A percentile compares a stretch with the other conserved stretches of the same genome.
Evolutionary conservation across 2,113 vertebrate species (phyloP).

Genomic region (Dascyllus trimaculatus): DNA sequence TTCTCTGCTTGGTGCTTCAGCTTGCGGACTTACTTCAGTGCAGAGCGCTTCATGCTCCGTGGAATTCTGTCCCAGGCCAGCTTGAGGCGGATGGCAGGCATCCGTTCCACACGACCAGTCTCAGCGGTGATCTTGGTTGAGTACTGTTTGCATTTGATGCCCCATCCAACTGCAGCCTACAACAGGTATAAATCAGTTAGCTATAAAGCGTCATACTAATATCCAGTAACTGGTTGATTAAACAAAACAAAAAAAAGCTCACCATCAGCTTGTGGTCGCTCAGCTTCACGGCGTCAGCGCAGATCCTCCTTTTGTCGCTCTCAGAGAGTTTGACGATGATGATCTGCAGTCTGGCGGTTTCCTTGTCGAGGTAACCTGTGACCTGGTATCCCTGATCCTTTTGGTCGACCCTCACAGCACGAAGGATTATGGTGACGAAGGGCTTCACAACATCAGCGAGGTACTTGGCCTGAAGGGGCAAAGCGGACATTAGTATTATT

Average conservation of each 20-base stretch:
- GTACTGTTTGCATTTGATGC: constrained; percentile 82
- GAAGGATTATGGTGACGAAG: constrained; percentile 77
- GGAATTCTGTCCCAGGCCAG: constrained; percentile 80
- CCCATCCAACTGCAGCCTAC: constrained; percentile 82
- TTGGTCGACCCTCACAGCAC: constrained; percentile 75
- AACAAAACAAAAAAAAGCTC: constrained; percentile 58
- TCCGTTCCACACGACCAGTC: constrained; percentile 70
- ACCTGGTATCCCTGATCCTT: constrained; percentile 86
- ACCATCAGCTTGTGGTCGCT: constrained; percentile 86
- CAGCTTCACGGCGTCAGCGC: constrained; percentile 82
- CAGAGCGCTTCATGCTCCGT: constrained; percentile 54
- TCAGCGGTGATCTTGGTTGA: constrained; percentile 67
- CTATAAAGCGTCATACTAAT: not conserved
- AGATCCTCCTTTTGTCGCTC: constrained; percentile 84
- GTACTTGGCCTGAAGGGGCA: constrained; percentile 78
- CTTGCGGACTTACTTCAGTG: constrained; percentile 78
- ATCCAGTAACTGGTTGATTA: not conserved
- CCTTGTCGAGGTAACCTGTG: constrained; percentile 78
- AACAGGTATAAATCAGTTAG: not conserved
- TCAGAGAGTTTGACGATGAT: constrained; percentile 83
- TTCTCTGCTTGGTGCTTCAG: not conserved
- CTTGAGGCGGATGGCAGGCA: constrained; percentile 81
- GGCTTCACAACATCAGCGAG: constrained; percentile 78
- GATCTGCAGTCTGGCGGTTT: constrained; percentile 80
- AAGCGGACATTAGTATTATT: not conserved